Conservation (phyloP, 2,888 invertebrate genomes). For the Hetaerina titia region DNA sequence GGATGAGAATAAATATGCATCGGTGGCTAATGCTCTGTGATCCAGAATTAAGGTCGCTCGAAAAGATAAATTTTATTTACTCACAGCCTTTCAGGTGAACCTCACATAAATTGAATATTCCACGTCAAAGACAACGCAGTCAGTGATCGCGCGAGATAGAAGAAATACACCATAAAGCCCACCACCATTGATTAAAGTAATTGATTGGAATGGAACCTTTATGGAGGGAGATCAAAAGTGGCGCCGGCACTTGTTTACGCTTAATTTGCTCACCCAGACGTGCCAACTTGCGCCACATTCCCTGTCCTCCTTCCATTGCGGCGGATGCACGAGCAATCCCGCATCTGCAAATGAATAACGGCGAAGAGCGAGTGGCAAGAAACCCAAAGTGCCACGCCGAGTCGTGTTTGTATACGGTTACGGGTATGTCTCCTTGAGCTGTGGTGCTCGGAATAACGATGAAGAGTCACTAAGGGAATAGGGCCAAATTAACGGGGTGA, state of each 20-base stretch:
- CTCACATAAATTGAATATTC: background rate
- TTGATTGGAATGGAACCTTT: background rate
- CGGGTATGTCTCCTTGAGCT: background rate
- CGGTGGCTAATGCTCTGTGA: too few relatives aligned
- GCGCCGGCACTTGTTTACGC: background rate
- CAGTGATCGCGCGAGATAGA: too few relatives aligned
- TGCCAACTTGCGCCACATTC: too few relatives aligned
- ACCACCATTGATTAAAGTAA: background rate
- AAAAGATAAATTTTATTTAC: background rate
- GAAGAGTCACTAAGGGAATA: background rate
- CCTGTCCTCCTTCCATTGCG: too few relatives aligned
- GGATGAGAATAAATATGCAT: too few relatives aligned
- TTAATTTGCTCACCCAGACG: background rate
- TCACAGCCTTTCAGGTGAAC: background rate
- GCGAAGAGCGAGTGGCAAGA: too few relatives aligned
- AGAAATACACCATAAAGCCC: too few relatives aligned
- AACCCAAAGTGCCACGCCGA: background rate
- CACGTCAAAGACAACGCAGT: background rate
- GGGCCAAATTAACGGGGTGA: background rate
- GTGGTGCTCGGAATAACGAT: background rate
- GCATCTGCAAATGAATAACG: too few relatives aligned
- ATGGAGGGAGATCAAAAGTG: background rate
- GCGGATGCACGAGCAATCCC: too few relatives aligned
- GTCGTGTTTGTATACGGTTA: background rate
- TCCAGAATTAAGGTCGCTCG: background rate